Conservation (phyloP, 2,888 invertebrate genomes). For the Rhogogaster chlorosoma region DNA sequence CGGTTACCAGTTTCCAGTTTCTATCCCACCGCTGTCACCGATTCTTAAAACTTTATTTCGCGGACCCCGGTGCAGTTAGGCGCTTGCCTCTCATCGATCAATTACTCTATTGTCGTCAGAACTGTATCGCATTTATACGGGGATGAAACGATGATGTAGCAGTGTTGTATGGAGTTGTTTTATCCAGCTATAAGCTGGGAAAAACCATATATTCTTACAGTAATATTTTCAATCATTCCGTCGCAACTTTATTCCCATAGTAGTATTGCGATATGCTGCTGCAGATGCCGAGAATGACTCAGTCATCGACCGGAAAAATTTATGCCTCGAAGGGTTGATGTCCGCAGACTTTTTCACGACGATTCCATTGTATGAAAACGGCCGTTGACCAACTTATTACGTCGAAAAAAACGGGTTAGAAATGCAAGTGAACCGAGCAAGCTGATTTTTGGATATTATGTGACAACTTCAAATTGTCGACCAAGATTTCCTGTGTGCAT, state of each 20-base stretch:
- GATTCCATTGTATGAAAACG: background rate
- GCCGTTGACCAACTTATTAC: background rate
- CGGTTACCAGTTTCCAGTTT: slow-evolving; percentile 21
- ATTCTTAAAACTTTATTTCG: background rate
- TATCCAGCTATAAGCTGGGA: too few relatives aligned
- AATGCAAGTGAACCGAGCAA: too few relatives aligned
- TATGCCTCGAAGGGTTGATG: background rate
- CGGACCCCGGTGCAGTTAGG: background rate
- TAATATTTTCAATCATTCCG: too few relatives aligned
- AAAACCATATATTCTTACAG: background rate
- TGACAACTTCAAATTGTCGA: too few relatives aligned
- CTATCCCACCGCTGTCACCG: slow-evolving; percentile 31
- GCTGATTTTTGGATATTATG: too few relatives aligned
- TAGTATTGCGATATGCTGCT: background rate
- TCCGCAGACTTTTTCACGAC: background rate
- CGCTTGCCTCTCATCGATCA: background rate
- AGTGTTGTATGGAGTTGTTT: background rate
- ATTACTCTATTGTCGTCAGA: background rate
- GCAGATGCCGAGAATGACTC: background rate
- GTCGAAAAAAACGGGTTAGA: too few relatives aligned
- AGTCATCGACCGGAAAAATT: background rate
- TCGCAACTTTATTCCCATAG: background rate
- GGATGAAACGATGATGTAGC: background rate
- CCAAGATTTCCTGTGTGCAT: too few relatives aligned
- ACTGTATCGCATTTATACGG: background rate